Percentiles rank a stretch among this genome's conserved stretches.
phyloP scores from a whole-genome alignment of 2,888 invertebrate genomes.

The Diadegma fenestrale region DNA sequence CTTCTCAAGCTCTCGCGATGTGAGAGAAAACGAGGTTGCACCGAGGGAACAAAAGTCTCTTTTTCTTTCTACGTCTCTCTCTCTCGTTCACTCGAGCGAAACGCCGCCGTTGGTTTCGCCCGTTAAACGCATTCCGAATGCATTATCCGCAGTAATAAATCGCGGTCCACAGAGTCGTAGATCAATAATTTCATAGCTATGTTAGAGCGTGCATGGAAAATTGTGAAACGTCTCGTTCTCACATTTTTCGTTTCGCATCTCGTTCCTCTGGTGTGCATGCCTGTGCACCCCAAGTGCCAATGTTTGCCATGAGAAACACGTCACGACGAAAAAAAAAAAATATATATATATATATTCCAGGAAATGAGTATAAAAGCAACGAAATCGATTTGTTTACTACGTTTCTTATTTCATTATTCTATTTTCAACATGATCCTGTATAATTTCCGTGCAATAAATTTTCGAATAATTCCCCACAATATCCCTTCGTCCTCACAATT shows the following conservation, averaged over 20 bases:
- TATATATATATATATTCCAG: neutral
- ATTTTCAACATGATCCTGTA: neutral
- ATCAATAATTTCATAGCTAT: conserved; percentile 82
- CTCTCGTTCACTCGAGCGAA: conserved; percentile 68
- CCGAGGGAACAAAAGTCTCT: conserved; percentile 60
- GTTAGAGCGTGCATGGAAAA: conserved; percentile 46
- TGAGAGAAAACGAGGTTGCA: conserved; percentile 55
- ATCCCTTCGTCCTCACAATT: conserved; percentile 18
- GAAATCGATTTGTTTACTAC: conserved; percentile 35
- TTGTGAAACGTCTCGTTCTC: conserved; percentile 41
- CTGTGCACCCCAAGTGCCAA: conserved; percentile 6
- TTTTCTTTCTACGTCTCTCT: conserved; percentile 32
- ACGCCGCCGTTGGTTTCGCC: conserved; percentile 74
- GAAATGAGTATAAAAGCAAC: neutral
- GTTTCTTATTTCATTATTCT: conserved; percentile 21
- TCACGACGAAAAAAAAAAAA: conserved; percentile 10
- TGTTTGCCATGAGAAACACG: conserved; percentile 28
- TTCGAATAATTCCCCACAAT: neutral
- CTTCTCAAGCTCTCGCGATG: conserved; percentile 55
- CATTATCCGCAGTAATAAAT: conserved; percentile 82
- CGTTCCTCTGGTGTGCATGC: neutral
- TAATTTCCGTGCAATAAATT: neutral
- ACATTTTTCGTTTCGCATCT: conserved; percentile 36
- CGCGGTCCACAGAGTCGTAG: conserved; percentile 78
- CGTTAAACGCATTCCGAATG: conserved; percentile 82